Base-by-base conservation (phyloP, 2,797 vertebrate species). In the Gastrophryne carolinensis region DNA sequence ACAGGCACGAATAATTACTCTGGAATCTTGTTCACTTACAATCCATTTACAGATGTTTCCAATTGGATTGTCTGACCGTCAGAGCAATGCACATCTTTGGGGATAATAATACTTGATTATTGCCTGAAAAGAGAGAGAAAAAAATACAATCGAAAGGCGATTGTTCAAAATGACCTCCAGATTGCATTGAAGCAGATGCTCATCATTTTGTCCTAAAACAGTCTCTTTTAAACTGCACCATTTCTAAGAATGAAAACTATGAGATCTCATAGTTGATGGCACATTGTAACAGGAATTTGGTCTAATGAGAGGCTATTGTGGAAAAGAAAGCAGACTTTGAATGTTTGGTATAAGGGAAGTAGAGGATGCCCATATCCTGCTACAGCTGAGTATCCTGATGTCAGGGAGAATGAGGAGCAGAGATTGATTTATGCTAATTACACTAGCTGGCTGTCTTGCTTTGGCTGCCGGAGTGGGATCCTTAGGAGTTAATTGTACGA, bases 401-500 rank as follows among this genome's bases (percentile, higher is more conserved):
- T 64, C 73, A 61, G 53, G 27, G 19, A 17, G 19, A 58, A 17
- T 23, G 13, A 61, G 50, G 53, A 75, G 56, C 37, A 1, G 41
- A 56, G 56, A 75, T 68, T 75, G 73, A 75, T 75, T 75, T 68
- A 75, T 75, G 73, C 44, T 75, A 68, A 75, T 75, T 81, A 84
- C 84, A 79, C 75, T 81, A 87, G 88, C 87, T 82, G 84, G 89
- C 85, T 84, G 80, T 73, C 67, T 39, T 74, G 62, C 62, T 57
- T 62, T 74, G 75, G 75, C 87, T 78, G 86, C 90, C 83, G 77
- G 90, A 91, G 79, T 19, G 80, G 81, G 85, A 88, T 82, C 87
- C 84, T 73, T 85, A 86, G 84, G 91, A 93, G 91, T 89, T 91
- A 90, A 95, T 93, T 94, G 92, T 92, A 91, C 91, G 88, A 89